phyloP scores from a whole-genome alignment of 2,888 invertebrate species.

The Agriopis marginaria region DNA sequence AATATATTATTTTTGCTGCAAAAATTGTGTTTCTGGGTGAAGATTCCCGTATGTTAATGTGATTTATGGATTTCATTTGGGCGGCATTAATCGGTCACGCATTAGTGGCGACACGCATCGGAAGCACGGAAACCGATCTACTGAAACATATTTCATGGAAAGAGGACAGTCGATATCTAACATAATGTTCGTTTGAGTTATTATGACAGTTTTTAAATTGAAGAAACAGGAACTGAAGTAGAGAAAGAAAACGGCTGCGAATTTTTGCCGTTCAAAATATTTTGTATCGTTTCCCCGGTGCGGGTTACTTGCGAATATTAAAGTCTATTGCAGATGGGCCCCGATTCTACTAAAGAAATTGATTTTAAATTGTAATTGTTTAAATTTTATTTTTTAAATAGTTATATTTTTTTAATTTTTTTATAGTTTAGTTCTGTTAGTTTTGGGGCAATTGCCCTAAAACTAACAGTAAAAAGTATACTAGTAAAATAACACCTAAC shows the following conservation, averaged over 20 bases:
- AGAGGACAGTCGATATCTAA: conserved; percentile 3
- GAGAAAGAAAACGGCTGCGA: neutral
- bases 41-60: conserved; percentile 28
- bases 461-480: too few species aligned
- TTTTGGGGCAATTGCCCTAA: too few species aligned
- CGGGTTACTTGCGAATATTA: too few species aligned
- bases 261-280: neutral
- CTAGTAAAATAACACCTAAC: too few species aligned
- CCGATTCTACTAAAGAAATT: too few species aligned
- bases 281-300: neutral
- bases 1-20: conserved; percentile 13
- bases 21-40: conserved; percentile 13
- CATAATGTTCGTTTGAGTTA: conserved; percentile 8
- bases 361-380: too few species aligned
- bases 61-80: conserved; percentile 27
- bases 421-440: too few species aligned
- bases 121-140: conserved; percentile 15
- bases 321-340: too few species aligned
- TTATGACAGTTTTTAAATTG: conserved; percentile 9
- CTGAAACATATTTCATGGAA: conserved; percentile 22
- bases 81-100: conserved; percentile 30
- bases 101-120: conserved; percentile 24
- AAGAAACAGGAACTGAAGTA: conserved; percentile 3
- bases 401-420: too few species aligned
- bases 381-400: too few species aligned